Percentiles rank a stretch among this genome's conserved stretches.
These are phyloP conservation scores for Leiothrix lutea DNA, from an alignment of 2,113 vertebrate species.

Conservation along the genomic window DNA sequence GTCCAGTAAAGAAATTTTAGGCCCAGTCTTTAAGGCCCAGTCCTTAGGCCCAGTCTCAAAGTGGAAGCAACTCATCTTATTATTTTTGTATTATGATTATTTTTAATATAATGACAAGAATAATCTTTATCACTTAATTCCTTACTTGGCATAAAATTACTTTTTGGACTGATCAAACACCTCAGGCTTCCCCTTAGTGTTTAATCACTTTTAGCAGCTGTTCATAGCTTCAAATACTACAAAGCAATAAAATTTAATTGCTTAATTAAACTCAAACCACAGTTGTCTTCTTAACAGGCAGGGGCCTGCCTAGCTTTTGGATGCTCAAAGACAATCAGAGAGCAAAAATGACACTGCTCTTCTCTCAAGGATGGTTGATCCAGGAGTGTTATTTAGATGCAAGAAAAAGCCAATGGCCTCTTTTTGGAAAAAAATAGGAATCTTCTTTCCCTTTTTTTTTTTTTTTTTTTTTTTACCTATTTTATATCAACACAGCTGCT, in stretches of 20 bases:
- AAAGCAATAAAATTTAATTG: conserved; percentile 35
- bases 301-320: neutral
- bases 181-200: neutral
- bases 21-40: neutral
- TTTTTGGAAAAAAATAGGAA: neutral
- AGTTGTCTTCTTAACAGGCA: neutral
- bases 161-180: conserved; percentile 33
- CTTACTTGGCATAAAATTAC: neutral
- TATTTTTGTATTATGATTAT: neutral
- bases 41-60: neutral
- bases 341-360: neutral
- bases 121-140: neutral
- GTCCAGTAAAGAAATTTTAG: neutral
- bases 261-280: conserved; percentile 55
- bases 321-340: neutral
- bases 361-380: neutral
- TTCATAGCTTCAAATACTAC: conserved; percentile 39
- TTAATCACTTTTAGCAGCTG: conserved; percentile 53
- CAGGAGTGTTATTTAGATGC: neutral
- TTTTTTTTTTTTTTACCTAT: neutral
- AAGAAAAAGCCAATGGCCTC: neutral
- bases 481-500: neutral
- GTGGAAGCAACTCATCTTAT: neutral
- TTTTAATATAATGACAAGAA: neutral
- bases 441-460: neutral